Evolutionary conservation across 2,113 vertebrate genomes (phyloP), one percentile per base, ranked within the genome.

Genomic region (Calyptomena viridis): DNA sequence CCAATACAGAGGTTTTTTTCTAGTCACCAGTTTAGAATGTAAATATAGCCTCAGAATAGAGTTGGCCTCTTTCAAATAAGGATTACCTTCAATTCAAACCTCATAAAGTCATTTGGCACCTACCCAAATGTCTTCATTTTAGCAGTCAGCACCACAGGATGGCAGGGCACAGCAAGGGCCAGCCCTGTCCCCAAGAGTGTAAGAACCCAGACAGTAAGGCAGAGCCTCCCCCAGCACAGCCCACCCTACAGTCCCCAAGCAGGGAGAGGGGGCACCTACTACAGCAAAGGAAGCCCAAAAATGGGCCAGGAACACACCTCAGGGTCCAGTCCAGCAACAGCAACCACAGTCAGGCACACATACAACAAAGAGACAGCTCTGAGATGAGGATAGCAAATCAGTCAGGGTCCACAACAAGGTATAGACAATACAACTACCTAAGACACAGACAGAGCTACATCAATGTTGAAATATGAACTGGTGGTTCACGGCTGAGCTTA

Each of bases 401-500:
- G 0, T 35, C 14, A 42, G 7, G 0, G 1, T 9, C 21, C 2
- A 9, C 9, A 9, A 2, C 11, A 11, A 22, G 1, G 8, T 2
- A 0, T 11, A 21, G 4, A 11, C 19, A 22, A 1, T 2, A 3
- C 2, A 23, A 13, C 27, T 7, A 22, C 1, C 0, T 13, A 5
- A 6, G 4, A 68, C 2, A 2, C 13, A 53, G 0, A 1, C 5
- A 39, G 3, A 44, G 1, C 20, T 25, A 3, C 3, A 42, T 1
- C 4, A 23, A 2, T 1, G 3, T 5, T 58, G 9, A 30, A 1
- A 9, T 0, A 5, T 4, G 2, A 3, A 1, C 3, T 3, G 1
- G 3, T 0, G 1, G 1, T 15, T 62, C 47, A 6, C 9, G 44
- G 39, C 66, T 64, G 71, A 79, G 39, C 22, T 59, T 35, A 42